phyloP scores from a whole-genome alignment of 1,140 invertebrate species.

The Bombus breviceps region DNA sequence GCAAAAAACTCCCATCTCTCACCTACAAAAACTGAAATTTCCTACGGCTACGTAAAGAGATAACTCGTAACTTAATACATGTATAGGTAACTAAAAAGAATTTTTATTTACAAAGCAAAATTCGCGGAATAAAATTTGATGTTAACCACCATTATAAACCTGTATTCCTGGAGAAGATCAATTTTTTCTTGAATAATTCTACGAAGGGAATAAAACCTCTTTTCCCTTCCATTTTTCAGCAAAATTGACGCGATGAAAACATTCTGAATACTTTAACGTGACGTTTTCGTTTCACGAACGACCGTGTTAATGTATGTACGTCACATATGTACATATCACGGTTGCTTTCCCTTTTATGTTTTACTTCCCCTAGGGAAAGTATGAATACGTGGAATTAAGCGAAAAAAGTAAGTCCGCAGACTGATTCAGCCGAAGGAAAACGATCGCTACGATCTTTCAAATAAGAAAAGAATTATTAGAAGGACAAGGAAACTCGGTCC shows the following conservation, averaged over 20 bases:
- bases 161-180: neutral
- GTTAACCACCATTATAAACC: slow-evolving; percentile 3
- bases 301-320: neutral
- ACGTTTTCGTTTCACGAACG: neutral
- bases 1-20: no score
- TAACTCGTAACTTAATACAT: no score
- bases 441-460: neutral
- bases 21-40: no score
- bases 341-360: neutral
- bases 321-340: neutral
- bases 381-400: slow-evolving; percentile 2
- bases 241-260: neutral
- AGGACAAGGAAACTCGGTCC: neutral
- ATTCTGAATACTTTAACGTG: neutral
- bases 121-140: slow-evolving; percentile 4
- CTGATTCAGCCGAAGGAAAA: neutral
- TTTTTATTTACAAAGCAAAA: no score
- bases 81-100: no score
- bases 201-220: neutral
- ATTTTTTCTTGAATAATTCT: neutral
- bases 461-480: neutral
- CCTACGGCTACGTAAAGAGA: no score
- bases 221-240: neutral
- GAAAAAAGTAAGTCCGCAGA: neutral
- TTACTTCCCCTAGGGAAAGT: neutral